Conservation (phyloP, 53 echinoderm and acorn worm genomes). For the Paracentrotus lividus region DNA sequence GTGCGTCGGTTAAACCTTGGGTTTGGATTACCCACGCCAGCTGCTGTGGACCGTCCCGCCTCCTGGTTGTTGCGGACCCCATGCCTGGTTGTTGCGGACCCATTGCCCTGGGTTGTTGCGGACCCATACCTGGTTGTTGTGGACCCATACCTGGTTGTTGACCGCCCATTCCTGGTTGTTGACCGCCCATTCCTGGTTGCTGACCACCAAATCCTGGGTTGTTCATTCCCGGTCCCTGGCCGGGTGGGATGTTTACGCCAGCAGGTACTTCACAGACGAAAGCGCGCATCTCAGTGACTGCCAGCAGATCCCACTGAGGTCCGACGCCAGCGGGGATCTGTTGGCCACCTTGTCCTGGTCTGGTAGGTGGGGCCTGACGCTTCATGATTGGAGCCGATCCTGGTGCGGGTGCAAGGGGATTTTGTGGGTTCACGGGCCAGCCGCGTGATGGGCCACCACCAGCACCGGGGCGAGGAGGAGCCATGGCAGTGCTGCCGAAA, state of each 20-base stretch:
- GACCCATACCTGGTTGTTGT: conserved; percentile 15
- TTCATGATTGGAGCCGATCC: conserved; percentile 50
- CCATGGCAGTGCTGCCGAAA: background rate
- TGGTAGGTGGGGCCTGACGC: background rate
- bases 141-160: conserved; percentile 31
- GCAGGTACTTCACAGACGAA: conserved; percentile 71
- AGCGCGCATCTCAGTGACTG: conserved; percentile 30
- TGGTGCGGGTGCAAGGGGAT: conserved; percentile 26
- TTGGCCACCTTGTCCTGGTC: background rate
- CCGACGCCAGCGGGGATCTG: background rate
- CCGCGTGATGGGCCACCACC: background rate
- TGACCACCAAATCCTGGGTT: conserved; percentile 8
- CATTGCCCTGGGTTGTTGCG: conserved; percentile 10
- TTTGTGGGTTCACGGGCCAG: conserved; percentile 21
- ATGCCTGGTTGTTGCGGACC: conserved; percentile 26
- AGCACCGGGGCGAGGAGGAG: background rate
- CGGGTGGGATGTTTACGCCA: background rate
- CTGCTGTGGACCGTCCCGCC: background rate
- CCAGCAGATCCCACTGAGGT: conserved; percentile 29
- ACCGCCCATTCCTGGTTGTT: conserved; percentile 22
- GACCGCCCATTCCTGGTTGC: conserved; percentile 38
- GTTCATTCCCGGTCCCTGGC: conserved; percentile 1
- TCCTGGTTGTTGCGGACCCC: background rate
- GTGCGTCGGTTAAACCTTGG: conserved; percentile 23
- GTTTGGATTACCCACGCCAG: conserved; percentile 6